Base-by-base conservation (phyloP, 2,888 invertebrate genomes). In the Agriopis marginaria region DNA sequence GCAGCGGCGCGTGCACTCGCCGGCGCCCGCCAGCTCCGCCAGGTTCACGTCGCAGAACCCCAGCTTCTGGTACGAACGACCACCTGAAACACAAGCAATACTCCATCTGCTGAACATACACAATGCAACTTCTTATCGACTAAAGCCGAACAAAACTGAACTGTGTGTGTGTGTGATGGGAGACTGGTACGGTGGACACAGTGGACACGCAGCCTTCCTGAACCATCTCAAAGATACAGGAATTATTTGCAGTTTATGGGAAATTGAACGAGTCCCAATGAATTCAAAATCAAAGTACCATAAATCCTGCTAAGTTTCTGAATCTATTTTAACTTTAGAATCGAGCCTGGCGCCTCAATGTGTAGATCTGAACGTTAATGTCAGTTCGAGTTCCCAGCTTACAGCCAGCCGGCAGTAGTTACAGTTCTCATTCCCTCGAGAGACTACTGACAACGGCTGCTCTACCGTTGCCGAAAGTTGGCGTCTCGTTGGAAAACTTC, bases 31-130 rank as follows among this genome's bases (percentile, higher is more conserved):
- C 92, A 98, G 98, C 95, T 99, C 99, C 70, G 99, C 98, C 87
- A 99, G 96, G 95, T 99, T 99, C 84, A 99, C 95, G 95, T 99
- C 99, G 82, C 98, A 99, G 95, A 98, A 99, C 79, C 99, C 99
- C 82, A 99, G 96, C 95, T 99, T 99, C 94, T 98, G 98, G 93
- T 97, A 98, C 76, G 98, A 97, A 76, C 97, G 95, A 63, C 98
- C 98, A 32, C 94, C 94, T 94, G 87, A 73, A 68, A 65, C 9
- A 49, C 7, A 32, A 23, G 61, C 44, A 32, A 7, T 8, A 11
- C 6, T 1, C 9, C 14, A 3, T 23, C 11, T 39, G 39, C 39
- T n/a, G 12, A 39, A 54, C 32, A 54, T 4, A 9, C 40, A 55
- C 54, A n/a, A 54, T 39, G 12, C 6, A 12, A 50, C 50, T 11